Evolutionary conservation across 2,113 vertebrate genomes (phyloP), one percentile per base, ranked within the genome.

Genomic region (Sinocyclocheilus anophthalmus): DNA sequence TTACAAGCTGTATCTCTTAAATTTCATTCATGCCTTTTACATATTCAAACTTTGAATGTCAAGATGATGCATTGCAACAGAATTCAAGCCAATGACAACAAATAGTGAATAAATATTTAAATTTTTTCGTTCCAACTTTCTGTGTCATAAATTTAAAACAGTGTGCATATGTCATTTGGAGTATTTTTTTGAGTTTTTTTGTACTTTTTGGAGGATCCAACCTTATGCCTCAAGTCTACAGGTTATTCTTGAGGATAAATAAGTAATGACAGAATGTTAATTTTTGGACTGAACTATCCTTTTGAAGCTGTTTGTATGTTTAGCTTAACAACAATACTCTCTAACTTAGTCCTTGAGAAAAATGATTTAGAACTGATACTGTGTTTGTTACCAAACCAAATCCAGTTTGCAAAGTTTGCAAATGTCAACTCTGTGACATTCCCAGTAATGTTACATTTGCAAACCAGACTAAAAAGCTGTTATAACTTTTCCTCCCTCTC

Each of bases 381-480:
- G 55, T 48, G 72, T 75, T 84, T 59, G 59, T 37, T 53, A 39
- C 84, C 45, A 55, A 85, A 81, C 16, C 26, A 30, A 61, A 83
- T 77, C 76, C 77, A 69, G 22, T 65, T 57, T 42, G 67, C 20
- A 67, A 76, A 86, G 22, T 63, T 55, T 42, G 77, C 16, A 76
- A 85, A 88, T 90, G 72, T 75, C 1, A 57, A 87, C 85, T 89
- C 79, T 86, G 73, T 84, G 76, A 90, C 24, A 78, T 85, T 84
- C 73, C 26, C 84, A 50, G 22, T 24, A 26, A 75, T 76, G 22
- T 76, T 50, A 45, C 42, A 48, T 76, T 48, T 48, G 42, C 5
- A 48, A 76, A 76, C 11, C 37, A 42, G 72, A 7, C 42, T 50
- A 48, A 50, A 76, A 50, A 50, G 22, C 42, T 16, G 26, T 26